Percentiles rank a stretch among this genome's conserved stretches.
Evolutionary conservation across 2,797 vertebrate species (phyloP).

Genomic region (Pachyuromys duprasi): DNA sequence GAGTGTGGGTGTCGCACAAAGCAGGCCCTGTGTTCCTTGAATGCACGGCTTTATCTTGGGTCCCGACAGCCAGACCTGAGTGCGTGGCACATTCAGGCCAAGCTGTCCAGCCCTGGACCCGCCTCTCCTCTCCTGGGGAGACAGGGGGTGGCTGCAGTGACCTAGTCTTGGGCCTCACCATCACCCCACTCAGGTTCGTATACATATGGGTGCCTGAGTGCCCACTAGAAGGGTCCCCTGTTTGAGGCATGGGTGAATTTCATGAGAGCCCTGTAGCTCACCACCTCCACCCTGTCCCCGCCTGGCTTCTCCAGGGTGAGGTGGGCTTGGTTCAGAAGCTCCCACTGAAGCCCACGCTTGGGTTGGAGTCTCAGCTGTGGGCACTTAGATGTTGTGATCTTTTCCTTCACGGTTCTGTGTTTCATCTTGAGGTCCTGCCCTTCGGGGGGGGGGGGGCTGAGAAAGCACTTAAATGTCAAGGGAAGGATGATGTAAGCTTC

Average conservation of each 20-base stretch:
- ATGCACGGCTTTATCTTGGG: slow-evolving; percentile 51
- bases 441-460: no score
- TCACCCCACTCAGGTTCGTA: not conserved
- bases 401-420: not conserved
- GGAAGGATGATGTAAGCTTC: not conserved
- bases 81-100: not conserved
- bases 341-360: no score
- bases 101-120: not conserved
- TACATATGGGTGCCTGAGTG: fast-evolving
- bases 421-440: not conserved
- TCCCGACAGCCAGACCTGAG: not conserved
- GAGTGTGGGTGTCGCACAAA: slow-evolving; percentile 65
- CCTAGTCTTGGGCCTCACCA: not conserved
- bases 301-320: not conserved
- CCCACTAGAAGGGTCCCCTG: not conserved
- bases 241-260: fast-evolving
- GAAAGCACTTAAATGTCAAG: not conserved
- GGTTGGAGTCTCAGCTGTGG: not conserved
- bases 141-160: not conserved
- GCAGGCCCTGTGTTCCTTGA: slow-evolving; percentile 74
- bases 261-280: not conserved
- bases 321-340: not conserved
- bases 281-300: fast-evolving
- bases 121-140: not conserved
- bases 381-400: not conserved